phyloP scores from a whole-genome alignment of 2,888 invertebrate genomes.

The Eupeodes luniger region DNA sequence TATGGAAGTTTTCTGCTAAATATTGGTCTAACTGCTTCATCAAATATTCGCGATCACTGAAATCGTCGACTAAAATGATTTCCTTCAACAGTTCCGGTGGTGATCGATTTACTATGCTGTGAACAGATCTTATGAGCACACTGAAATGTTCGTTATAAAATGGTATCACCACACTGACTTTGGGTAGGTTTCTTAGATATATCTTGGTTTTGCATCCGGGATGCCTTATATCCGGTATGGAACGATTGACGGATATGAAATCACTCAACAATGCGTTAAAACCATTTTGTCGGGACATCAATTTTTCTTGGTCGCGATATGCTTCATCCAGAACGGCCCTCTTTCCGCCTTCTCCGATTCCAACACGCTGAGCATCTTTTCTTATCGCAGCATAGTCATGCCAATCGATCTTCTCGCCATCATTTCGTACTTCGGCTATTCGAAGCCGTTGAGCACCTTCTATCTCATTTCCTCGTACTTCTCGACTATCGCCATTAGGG shows the following conservation, averaged over 20 bases:
- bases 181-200: conserved; percentile 85
- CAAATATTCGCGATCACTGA: conserved; percentile 90
- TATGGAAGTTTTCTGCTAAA: conserved; percentile 88
- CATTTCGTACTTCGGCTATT: conserved; percentile 42
- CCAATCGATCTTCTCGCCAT: conserved; percentile 89
- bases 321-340: conserved; percentile 88
- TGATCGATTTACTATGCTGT: conserved; percentile 93
- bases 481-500: conserved; percentile 41
- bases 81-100: conserved; percentile 93
- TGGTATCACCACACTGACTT: conserved; percentile 95
- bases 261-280: conserved; percentile 97
- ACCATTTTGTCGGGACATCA: conserved; percentile 93
- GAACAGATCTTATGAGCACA: conserved; percentile 91
- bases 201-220: conserved; percentile 83
- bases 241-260: conserved; percentile 94
- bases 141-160: conserved; percentile 98
- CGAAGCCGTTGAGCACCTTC: conserved; percentile 55
- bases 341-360: conserved; percentile 90
- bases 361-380: conserved; percentile 86
- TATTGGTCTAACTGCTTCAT: conserved; percentile 91
- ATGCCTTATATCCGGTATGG: conserved; percentile 91
- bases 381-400: conserved; percentile 89
- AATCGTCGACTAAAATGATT: conserved; percentile 95
- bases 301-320: conserved; percentile 86
- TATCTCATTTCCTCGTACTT: conserved; percentile 46